A percentile compares a stretch with the other conserved stretches of the same genome.
Evolutionary conservation across 2,113 vertebrate genomes (phyloP).

Genomic region (Numenius arquata): DNA sequence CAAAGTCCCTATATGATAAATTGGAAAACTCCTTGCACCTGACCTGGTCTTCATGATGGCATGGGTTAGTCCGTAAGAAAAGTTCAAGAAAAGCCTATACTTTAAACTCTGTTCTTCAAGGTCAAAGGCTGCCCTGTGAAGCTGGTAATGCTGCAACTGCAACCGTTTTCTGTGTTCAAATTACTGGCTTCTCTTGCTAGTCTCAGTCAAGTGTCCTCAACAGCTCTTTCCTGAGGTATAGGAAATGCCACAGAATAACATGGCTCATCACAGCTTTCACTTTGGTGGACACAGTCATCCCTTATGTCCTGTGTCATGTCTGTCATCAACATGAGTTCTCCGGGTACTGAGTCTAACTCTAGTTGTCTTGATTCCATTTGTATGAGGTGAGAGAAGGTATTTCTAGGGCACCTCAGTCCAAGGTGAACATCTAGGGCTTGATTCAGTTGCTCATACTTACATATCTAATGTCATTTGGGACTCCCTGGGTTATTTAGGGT

Average conservation of each 20-base stretch:
- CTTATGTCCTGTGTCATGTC: background rate
- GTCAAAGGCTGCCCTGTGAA: background rate
- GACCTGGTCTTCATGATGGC: background rate
- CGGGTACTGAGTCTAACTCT: background rate
- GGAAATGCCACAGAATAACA: background rate
- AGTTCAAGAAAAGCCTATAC: background rate
- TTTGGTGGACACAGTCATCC: background rate
- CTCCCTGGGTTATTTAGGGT: background rate
- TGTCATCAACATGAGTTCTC: fast-evolving
- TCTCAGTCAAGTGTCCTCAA: background rate
- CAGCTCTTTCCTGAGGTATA: background rate
- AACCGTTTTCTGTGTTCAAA: background rate
- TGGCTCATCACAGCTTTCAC: background rate
- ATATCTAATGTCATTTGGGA: background rate
- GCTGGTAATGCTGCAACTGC: background rate
- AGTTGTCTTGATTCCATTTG: background rate
- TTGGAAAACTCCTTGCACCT: background rate
- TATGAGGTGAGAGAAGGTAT: background rate
- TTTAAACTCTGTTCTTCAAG: background rate
- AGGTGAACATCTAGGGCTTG: background rate
- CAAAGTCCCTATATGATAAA: background rate
- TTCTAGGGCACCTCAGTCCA: background rate
- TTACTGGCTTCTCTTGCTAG: background rate
- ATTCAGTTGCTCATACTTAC: background rate
- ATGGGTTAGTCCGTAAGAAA: background rate